Base-by-base conservation (phyloP, 2,113 vertebrate species). In the Fregetta grallaria region DNA sequence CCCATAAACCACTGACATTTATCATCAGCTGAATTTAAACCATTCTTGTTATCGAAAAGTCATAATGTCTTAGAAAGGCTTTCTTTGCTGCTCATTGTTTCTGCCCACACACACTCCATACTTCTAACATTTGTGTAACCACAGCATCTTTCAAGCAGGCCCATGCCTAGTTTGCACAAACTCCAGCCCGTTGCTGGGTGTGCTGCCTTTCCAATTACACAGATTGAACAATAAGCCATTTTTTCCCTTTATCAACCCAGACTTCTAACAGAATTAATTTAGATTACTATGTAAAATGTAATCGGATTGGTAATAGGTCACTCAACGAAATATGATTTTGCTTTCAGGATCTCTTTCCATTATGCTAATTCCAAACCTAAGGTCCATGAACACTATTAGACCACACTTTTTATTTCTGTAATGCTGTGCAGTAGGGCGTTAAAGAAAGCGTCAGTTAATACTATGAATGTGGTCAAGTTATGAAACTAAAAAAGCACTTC, bases 271-370 rank as follows among this genome's bases (percentile, higher is more conserved):
- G 83, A 94, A 96, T 93, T 96, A 70, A 97, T 96, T 97, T 96
- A 66, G 92, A 96, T 98, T 95, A 84, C 84, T 45, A 42, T 67
- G 85, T 91, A 96, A 96, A 97, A 96, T 92, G 86, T 55, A 97
- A 96, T 89, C 58, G 7, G 74, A 66, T 61, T 63, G 84, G 87
- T 96, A 97, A 97, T 87, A 96, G 98, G 97, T 98, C 97, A 98
- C 96, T 96, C 40, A 40, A 59, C 96, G 95, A 87, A 95, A 95
- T 83, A 94, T 49, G 91, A 82, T 78, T 97, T 95, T 94, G 92
- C 88, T 96, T 62, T 30, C 94, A 94, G 68, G 91, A 95, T 96
- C 88, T 76, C 96, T 96, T 92, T 47, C 86, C 94, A 70, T 92
- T 86, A 96, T 96, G 97, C 94, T 97, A 98, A 98, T 97, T 98